These are phyloP conservation scores for Eudorcas thomsonii DNA, from an alignment of 2,113 vertebrate species.

Conservation along the genomic window DNA sequence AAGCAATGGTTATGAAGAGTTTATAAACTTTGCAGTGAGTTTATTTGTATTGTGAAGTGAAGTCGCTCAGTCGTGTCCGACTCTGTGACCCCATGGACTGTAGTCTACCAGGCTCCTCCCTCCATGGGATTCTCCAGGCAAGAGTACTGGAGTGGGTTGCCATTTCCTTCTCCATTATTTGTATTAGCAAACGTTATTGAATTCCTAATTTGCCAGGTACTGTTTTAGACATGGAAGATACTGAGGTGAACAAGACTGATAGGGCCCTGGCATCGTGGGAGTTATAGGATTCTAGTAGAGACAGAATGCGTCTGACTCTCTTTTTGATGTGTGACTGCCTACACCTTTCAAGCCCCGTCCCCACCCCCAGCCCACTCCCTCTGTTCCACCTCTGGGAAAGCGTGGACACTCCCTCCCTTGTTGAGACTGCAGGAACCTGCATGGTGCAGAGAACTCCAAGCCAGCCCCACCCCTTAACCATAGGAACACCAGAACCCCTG, in stretches of 20 bases:
- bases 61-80: too few relatives aligned
- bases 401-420: not conserved
- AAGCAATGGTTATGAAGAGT: not conserved
- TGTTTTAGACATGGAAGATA: not conserved
- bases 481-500: not conserved
- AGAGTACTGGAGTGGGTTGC: too few relatives aligned
- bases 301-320: not conserved
- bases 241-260: not conserved
- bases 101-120: too few relatives aligned
- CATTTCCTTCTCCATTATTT: not conserved
- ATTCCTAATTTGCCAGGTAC: not conserved
- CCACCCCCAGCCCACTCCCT: not conserved
- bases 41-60: not conserved
- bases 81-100: too few relatives aligned
- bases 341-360: not conserved
- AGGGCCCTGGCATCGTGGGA: not conserved
- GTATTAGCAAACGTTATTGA: not conserved
- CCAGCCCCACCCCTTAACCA: accelerated
- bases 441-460: not conserved
- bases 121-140: too few relatives aligned
- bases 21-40: not conserved
- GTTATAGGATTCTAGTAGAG: not conserved
- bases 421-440: not conserved
- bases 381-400: not conserved
- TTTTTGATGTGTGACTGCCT: not conserved